Conservation (phyloP, 2,113 vertebrate species). For the Semnopithecus entellus region DNA sequence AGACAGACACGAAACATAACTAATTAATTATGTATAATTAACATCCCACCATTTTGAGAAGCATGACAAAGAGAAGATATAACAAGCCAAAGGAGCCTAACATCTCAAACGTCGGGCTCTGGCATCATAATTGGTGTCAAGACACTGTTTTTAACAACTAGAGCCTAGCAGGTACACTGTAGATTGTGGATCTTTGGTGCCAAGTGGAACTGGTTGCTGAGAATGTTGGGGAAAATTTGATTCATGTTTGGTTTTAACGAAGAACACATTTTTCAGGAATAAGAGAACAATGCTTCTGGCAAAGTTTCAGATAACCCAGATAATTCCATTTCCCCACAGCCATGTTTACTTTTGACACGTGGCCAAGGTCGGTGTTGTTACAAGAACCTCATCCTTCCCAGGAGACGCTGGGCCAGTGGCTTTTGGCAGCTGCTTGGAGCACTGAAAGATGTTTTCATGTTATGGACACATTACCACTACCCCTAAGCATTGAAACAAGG, state of each 20-base stretch:
- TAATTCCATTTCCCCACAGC: not conserved
- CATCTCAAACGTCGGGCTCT: not conserved
- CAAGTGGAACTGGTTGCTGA: not conserved
- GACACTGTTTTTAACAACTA: not conserved
- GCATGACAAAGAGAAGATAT: not conserved
- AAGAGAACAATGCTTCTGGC: not conserved
- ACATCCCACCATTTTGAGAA: not conserved
- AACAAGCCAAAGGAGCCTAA: not conserved
- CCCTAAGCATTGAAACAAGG: not conserved
- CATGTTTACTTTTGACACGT: not conserved
- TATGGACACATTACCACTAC: too few species aligned
- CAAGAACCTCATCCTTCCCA: not conserved
- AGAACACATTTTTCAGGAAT: not conserved
- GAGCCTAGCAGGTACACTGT: not conserved
- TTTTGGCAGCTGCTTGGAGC: not conserved
- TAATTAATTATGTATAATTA: not conserved
- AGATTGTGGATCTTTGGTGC: accelerated
- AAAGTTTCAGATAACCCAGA: not conserved
- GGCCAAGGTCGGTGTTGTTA: not conserved
- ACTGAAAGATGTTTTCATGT: not conserved
- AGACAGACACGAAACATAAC: not conserved
- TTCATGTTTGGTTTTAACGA: not conserved
- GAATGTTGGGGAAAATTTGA: not conserved
- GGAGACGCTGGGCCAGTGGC: not conserved
- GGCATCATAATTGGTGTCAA: not conserved